Evolutionary conservation across 2,797 vertebrate species (phyloP).

Genomic region (Ispidina lecontei): DNA sequence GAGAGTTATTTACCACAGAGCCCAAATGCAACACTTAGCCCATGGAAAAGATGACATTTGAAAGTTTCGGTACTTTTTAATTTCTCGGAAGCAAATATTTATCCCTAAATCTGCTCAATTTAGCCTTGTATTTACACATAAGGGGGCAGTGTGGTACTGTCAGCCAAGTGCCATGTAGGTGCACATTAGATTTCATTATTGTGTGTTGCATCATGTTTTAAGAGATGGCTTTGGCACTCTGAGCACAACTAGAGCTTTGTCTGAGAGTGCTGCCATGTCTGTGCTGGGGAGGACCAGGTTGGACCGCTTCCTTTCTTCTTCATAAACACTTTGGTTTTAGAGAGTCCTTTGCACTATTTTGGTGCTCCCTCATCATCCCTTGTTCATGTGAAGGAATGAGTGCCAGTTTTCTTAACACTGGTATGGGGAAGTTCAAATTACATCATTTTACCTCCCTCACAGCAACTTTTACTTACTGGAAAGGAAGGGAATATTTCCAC

Average conservation of each 20-base stretch:
- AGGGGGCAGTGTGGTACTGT: conserved; percentile 81
- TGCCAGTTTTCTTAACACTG: background rate
- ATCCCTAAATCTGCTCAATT: conserved; percentile 27
- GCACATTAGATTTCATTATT: conserved; percentile 46
- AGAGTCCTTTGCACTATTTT: background rate
- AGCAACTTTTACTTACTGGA: background rate
- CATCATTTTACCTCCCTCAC: background rate
- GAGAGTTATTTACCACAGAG: conserved; percentile 26
- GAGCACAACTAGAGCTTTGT: conserved; percentile 22
- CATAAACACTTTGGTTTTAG: background rate
- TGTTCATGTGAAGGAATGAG: background rate
- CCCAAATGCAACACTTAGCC: background rate
- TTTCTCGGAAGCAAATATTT: conserved; percentile 69
- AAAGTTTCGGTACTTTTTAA: conserved; percentile 5
- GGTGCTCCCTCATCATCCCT: rapidly evolving
- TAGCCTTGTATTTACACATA: conserved; percentile 68
- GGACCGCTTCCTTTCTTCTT: background rate
- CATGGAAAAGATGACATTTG: conserved; percentile 36
- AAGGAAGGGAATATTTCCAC: background rate
- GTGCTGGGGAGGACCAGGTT: background rate
- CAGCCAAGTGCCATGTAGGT: conserved; percentile 36
- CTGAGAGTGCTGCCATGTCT: background rate
- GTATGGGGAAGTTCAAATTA: background rate
- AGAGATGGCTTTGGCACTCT: conserved; percentile 27
- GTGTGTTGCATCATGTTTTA: conserved; percentile 41